Conservation (phyloP, 2,888 invertebrate genomes). For the Coelopa pilipes region DNA sequence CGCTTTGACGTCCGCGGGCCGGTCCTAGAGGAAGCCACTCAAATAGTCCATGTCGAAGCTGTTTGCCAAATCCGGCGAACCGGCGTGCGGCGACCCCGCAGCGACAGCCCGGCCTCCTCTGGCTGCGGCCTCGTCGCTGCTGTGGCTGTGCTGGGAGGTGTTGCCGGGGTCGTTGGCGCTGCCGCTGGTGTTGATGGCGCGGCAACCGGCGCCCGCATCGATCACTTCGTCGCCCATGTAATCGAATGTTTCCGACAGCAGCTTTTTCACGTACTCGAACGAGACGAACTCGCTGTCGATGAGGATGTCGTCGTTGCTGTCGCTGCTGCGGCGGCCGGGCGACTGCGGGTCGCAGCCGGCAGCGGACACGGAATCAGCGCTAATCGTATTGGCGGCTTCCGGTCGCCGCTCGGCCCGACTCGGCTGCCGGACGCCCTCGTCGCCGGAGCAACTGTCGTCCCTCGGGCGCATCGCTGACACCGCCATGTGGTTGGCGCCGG, state of each 20-base stretch:
- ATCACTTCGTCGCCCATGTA: slow-evolving; percentile 45
- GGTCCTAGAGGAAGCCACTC: slow-evolving; percentile 55
- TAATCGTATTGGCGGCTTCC: slow-evolving; percentile 42
- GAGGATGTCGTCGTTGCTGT: slow-evolving; percentile 27
- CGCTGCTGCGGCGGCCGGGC: slow-evolving; percentile 28
- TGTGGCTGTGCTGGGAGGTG: slow-evolving; percentile 25
- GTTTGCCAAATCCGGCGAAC: slow-evolving; percentile 50
- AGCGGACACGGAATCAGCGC: slow-evolving; percentile 40
- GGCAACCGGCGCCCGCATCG: slow-evolving; percentile 17
- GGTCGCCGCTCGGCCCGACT: slow-evolving; percentile 50
- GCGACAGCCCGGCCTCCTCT: slow-evolving; percentile 44
- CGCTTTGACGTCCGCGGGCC: too few species aligned
- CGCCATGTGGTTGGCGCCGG: slow-evolving; percentile 44
- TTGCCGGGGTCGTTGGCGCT: neutral
- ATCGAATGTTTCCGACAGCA: slow-evolving; percentile 62
- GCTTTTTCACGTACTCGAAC: slow-evolving; percentile 66
- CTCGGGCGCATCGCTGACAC: slow-evolving; percentile 40
- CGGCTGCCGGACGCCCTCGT: slow-evolving; percentile 57
- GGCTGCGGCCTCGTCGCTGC: slow-evolving; percentile 30
- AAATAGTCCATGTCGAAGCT: slow-evolving; percentile 65
- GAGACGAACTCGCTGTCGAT: slow-evolving; percentile 61
- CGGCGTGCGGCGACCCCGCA: slow-evolving; percentile 29
- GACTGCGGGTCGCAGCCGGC: slow-evolving; percentile 25
- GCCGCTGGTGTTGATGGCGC: slow-evolving; percentile 23
- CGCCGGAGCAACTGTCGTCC: slow-evolving; percentile 37